Conservation (phyloP, 2,113 vertebrate genomes). For the Vulpes lagopus region DNA sequence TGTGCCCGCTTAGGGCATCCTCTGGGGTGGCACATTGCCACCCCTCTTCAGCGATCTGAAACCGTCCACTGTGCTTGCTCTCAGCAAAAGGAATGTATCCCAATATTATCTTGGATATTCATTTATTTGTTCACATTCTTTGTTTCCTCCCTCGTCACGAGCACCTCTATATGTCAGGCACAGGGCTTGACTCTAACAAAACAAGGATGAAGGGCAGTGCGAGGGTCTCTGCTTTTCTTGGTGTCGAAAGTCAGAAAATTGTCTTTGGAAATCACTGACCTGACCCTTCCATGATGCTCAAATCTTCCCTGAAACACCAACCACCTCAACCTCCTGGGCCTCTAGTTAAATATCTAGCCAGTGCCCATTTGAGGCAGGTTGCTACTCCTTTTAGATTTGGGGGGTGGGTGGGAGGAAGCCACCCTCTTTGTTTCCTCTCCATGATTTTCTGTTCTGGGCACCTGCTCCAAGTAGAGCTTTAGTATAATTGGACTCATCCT, state of each 20-base stretch:
- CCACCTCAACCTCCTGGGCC: not conserved
- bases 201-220: not conserved
- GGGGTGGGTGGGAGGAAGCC: no score
- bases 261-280: not conserved
- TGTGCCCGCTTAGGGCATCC: not conserved
- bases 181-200: not conserved
- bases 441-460: not conserved
- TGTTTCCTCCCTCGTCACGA: not conserved
- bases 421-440: not conserved
- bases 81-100: not conserved
- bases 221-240: not conserved
- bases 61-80: not conserved
- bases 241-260: not conserved
- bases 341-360: not conserved
- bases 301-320: not conserved
- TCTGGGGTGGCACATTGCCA: not conserved
- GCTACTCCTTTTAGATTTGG: not conserved
- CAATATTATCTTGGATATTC: not conserved
- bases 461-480: not conserved
- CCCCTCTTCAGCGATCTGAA: not conserved
- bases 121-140: not conserved
- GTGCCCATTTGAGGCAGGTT: not conserved
- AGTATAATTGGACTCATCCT: not conserved
- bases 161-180: not conserved
- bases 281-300: not conserved